Evolutionary conservation across 2,113 vertebrate species (phyloP), one percentile per base, ranked within the genome.

Genomic region (Tupaia chinensis): DNA sequence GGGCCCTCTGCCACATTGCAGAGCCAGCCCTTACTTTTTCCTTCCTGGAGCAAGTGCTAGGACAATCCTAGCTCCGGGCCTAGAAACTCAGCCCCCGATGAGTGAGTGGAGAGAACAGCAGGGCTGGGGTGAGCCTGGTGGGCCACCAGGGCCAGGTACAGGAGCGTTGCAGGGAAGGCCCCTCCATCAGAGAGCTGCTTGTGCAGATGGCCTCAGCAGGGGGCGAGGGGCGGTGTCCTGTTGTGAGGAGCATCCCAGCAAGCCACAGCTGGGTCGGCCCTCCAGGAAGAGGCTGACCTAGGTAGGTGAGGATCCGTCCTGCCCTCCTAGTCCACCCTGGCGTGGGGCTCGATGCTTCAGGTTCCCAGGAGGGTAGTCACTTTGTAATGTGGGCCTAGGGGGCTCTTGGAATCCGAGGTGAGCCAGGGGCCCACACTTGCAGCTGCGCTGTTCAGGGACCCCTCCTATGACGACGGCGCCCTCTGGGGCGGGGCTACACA

Each of bases 121-220:
- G 34, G 77, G n/a, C 3, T 73, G 4, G 32, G 9, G 29, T 68
- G 56, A 88, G 78, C 12, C 44, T 66, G 10, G 77, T 16, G 77
- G 73, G 29, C 54, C 53, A n/a, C 22, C 19, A 8, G 32, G 29
- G 17, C 60, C 58, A 54, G 32, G 13, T 15, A 0, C 0, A n/a
- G n/a, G n/a, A n/a, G 19, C 44, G 44, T 44, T 44, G 44, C 44
- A 44, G 44, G 44, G 44, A 44, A 44, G 44, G 44, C 44, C 44
- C 27, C 11, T 16, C 13, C 22, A 0, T 65, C 68, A 65, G 80
- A 89, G 32, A 79, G 44, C 19, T 53, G 56, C 27, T 29, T 4
- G 1, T 27, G 32, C 84, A 54, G 12, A 72, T 8, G 12, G 63
- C 53, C 65, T 78, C 44, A 1, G 1, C 7, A 29, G 20, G 5